Conservation (phyloP, 2,797 vertebrate genomes). For the Sebastes minor region DNA sequence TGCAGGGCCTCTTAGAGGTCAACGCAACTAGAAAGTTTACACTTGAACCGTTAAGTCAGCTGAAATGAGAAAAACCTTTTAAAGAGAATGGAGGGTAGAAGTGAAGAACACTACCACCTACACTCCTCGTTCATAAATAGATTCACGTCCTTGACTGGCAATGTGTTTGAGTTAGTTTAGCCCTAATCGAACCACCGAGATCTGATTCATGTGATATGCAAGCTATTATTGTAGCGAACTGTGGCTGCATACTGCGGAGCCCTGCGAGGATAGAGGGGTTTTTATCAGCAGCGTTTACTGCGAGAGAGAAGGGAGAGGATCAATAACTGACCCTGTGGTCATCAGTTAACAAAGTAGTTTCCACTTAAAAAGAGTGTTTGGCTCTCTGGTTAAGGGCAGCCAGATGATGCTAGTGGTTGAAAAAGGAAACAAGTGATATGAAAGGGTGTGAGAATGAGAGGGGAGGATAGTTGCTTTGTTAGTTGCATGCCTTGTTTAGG, state of each 20-base stretch:
- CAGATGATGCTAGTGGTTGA: slow-evolving; percentile 79
- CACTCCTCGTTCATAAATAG: slow-evolving; percentile 79
- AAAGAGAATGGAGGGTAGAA: slow-evolving; percentile 68
- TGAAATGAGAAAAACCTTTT: slow-evolving; percentile 74
- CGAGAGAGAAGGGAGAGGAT: slow-evolving; percentile 74
- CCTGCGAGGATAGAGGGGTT: slow-evolving; percentile 61
- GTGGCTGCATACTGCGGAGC: slow-evolving; percentile 51
- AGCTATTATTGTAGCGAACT: slow-evolving; percentile 76
- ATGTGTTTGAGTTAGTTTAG: slow-evolving; percentile 73
- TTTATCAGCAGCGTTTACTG: slow-evolving; percentile 73
- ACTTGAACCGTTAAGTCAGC: slow-evolving; percentile 77
- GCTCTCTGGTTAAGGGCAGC: slow-evolving; percentile 78
- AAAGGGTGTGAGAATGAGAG: slow-evolving; percentile 69
- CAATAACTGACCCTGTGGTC: slow-evolving; percentile 84
- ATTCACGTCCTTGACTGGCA: slow-evolving; percentile 71
- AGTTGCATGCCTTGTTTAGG: slow-evolving; percentile 71
- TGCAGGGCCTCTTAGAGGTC: slow-evolving; percentile 70
- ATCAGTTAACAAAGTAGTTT: slow-evolving; percentile 85
- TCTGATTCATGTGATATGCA: slow-evolving; percentile 82
- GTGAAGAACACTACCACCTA: slow-evolving; percentile 78
- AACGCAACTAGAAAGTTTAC: slow-evolving; percentile 77
- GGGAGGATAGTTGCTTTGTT: slow-evolving; percentile 73
- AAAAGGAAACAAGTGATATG: slow-evolving; percentile 76
- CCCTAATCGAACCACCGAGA: slow-evolving; percentile 74
- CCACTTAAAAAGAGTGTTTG: slow-evolving; percentile 80